Evolutionary conservation across 2,797 vertebrate species (phyloP).

Genomic region (Ataeniobius toweri): DNA sequence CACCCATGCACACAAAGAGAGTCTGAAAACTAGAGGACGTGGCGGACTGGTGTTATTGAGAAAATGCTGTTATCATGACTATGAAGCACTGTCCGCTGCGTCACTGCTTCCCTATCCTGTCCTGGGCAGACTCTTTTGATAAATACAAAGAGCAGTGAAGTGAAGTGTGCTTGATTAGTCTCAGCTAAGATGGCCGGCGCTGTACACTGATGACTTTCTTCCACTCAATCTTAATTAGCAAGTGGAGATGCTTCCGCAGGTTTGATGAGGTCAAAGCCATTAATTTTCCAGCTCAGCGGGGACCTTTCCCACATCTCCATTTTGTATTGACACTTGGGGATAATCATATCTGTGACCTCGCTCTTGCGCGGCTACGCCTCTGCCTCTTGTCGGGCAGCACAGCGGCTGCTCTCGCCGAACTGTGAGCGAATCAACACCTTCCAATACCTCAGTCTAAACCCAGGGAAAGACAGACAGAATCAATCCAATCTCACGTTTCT

Average conservation of each 20-base stretch:
- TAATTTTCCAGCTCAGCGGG: slow-evolving; percentile 78
- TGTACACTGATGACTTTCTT: slow-evolving; percentile 67
- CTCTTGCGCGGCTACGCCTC: slow-evolving; percentile 48
- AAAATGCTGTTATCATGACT: slow-evolving; percentile 36
- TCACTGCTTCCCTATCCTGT: slow-evolving; percentile 27
- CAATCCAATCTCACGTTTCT: slow-evolving; percentile 48
- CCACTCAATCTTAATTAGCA: slow-evolving; percentile 79
- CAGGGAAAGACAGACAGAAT: slow-evolving; percentile 45
- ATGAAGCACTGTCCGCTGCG: slow-evolving; percentile 24
- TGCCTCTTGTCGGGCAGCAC: slow-evolving; percentile 51
- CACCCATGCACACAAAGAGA: slow-evolving; percentile 4
- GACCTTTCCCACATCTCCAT: slow-evolving; percentile 61
- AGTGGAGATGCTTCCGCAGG: slow-evolving; percentile 73
- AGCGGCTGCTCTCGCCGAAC: slow-evolving; percentile 55
- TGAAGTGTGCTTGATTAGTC: slow-evolving; percentile 69
- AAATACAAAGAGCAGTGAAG: slow-evolving; percentile 59
- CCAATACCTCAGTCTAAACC: slow-evolving; percentile 39
- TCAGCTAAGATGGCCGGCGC: slow-evolving; percentile 53
- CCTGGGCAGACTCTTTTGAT: slow-evolving; percentile 38
- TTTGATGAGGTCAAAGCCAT: slow-evolving; percentile 81
- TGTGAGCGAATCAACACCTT: slow-evolving; percentile 58
- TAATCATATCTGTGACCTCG: slow-evolving; percentile 78
- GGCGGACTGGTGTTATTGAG: slow-evolving; percentile 5
- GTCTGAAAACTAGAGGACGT: slow-evolving; percentile 12
- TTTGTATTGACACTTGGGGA: slow-evolving; percentile 74